A percentile compares a stretch with the other conserved stretches of the same genome.
These are phyloP conservation scores for Lepidocyrtinus sp. DNA, from an alignment of 2,888 invertebrate genomes.

Conservation along the genomic window DNA sequence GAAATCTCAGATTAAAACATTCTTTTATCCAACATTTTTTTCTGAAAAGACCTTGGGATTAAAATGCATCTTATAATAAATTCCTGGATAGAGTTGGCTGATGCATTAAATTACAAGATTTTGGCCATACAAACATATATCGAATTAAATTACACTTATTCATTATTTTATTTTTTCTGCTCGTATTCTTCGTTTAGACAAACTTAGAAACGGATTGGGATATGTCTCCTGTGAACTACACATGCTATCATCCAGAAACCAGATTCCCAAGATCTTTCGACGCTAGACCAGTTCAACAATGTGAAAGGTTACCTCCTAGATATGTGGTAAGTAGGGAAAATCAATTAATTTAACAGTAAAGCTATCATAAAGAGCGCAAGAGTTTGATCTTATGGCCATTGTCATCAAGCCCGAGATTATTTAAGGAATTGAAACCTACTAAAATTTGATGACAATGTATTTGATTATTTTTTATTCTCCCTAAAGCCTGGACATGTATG, in stretches of 20 bases:
- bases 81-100: no score
- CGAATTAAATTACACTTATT: no score
- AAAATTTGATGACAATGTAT: neutral
- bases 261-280: slow-evolving; percentile 74
- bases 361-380: neutral
- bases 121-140: no score
- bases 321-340: slow-evolving; percentile 75
- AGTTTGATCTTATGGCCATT: no score
- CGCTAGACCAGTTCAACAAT: slow-evolving; percentile 74
- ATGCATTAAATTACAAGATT: no score
- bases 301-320: slow-evolving; percentile 76
- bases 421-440: neutral
- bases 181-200: slow-evolving; percentile 74
- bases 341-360: neutral
- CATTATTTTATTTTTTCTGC: no score
- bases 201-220: slow-evolving; percentile 79
- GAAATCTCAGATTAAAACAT: no score
- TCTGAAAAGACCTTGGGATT: neutral
- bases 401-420: no score
- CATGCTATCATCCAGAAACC: slow-evolving; percentile 77
- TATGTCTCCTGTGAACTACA: slow-evolving; percentile 75
- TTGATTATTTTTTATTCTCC: slow-evolving; percentile 61
- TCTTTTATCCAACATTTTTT: neutral
- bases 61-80: neutral
- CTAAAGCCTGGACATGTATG: slow-evolving; percentile 80